Conservation (phyloP, 2,797 vertebrate genomes). For the Hipposideros larvatus region DNA sequence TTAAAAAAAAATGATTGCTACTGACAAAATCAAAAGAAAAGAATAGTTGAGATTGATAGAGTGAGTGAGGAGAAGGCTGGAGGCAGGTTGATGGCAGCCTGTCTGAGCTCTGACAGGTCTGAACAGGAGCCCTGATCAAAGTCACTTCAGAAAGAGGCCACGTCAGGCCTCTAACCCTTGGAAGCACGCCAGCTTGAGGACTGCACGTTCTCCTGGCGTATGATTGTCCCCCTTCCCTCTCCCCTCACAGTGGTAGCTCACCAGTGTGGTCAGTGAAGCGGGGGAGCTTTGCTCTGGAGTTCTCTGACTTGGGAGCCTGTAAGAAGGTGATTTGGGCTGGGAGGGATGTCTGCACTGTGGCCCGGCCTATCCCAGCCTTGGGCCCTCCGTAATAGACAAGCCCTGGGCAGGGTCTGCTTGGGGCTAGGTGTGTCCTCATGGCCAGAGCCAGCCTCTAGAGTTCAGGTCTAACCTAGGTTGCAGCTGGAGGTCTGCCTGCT, state of each 20-base stretch:
- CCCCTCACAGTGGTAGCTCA: neutral
- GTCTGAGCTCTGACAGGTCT: no score
- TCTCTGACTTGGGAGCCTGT: neutral
- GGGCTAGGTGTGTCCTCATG: neutral
- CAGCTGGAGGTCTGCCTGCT: neutral
- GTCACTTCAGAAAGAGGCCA: neutral
- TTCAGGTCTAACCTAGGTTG: neutral
- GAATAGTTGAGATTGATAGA: neutral
- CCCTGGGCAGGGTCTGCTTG: neutral
- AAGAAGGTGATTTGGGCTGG: neutral
- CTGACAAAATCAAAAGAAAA: neutral
- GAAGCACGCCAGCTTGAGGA: neutral
- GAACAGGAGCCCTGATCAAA: no score
- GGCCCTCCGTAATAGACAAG: neutral
- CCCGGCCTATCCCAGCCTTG: neutral
- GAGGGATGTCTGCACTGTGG: neutral
- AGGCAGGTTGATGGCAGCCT: neutral
- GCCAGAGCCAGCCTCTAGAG: neutral
- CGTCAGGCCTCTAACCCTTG: no score
- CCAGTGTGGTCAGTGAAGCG: neutral
- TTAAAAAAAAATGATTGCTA: neutral
- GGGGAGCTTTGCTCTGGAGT: neutral
- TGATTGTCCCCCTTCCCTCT: neutral
- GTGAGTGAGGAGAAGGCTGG: neutral
- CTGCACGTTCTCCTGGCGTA: neutral